phyloP scores from a whole-genome alignment of 2,113 vertebrate species.

The Brachionichthys hirsutus region DNA sequence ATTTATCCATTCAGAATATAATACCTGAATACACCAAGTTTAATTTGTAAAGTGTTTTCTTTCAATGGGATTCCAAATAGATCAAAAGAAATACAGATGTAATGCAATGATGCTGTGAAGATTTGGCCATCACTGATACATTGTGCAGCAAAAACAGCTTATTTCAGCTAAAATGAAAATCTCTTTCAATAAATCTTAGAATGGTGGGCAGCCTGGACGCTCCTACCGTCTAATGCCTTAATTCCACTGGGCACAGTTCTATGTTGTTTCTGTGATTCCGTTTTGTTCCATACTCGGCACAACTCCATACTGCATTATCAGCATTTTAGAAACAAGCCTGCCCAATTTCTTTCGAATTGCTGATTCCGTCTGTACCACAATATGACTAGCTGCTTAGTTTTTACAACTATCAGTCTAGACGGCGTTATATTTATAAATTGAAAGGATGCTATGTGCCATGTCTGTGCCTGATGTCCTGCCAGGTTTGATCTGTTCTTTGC shows the following conservation, averaged over 20 bases:
- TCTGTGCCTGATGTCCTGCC: too few species aligned
- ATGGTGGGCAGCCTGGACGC: not conserved
- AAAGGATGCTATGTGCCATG: too few species aligned
- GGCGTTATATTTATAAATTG: too few species aligned
- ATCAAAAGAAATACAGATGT: not conserved
- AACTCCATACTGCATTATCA: too few species aligned
- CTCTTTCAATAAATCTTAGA: slow-evolving; percentile 1
- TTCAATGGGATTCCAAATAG: slow-evolving; percentile 16
- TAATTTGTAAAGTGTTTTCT: slow-evolving; percentile 2
- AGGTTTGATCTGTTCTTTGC: too few species aligned
- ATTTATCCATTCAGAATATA: slow-evolving; percentile 7
- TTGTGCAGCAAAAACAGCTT: not conserved
- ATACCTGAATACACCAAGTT: not conserved
- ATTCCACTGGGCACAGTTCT: not conserved
- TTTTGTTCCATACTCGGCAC: too few species aligned
- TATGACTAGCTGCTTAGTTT: too few species aligned
- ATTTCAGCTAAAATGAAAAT: slow-evolving; percentile 6
- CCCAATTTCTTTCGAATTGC: too few species aligned
- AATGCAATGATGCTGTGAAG: not conserved
- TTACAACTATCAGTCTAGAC: too few species aligned
- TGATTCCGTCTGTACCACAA: too few species aligned
- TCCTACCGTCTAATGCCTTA: not conserved
- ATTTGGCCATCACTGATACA: not conserved
- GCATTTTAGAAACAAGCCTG: too few species aligned
- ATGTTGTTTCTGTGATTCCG: too few species aligned